A percentile compares a stretch with the other conserved stretches of the same genome.
phyloP scores from a whole-genome alignment of 2,797 vertebrate genomes.

The Heteromormyrus szaboi region DNA sequence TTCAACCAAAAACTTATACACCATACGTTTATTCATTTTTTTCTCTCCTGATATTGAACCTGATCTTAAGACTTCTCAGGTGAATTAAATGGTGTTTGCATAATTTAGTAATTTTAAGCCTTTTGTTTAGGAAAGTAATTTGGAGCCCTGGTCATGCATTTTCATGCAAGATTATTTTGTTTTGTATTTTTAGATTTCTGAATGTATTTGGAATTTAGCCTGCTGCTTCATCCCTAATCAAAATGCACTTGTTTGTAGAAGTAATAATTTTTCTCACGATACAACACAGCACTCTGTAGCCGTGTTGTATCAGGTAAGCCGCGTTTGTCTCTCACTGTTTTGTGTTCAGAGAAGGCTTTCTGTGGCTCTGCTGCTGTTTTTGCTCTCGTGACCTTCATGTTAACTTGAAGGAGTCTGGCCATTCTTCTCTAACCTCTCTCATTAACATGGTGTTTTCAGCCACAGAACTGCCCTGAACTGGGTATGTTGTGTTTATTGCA shows the following conservation, averaged over 20 bases:
- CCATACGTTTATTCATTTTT: background rate
- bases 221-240: background rate
- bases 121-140: background rate
- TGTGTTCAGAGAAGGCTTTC: background rate
- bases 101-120: background rate
- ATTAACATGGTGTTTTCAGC: background rate
- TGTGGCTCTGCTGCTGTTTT: background rate
- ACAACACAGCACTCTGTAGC: background rate
- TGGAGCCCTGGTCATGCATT: background rate
- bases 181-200: background rate
- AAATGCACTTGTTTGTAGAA: background rate
- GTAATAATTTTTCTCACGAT: background rate
- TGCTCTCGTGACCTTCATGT: background rate
- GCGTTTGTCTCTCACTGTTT: background rate
- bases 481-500: background rate
- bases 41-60: background rate
- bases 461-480: background rate
- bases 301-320: background rate
- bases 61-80: background rate
- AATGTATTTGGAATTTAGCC: background rate
- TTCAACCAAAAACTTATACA: background rate
- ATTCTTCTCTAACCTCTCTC: background rate
- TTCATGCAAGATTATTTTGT: background rate
- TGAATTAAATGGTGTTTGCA: background rate
- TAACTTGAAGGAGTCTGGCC: background rate